phyloP scores from a whole-genome alignment of 2,888 invertebrate species.

The Euzetes globulus region DNA sequence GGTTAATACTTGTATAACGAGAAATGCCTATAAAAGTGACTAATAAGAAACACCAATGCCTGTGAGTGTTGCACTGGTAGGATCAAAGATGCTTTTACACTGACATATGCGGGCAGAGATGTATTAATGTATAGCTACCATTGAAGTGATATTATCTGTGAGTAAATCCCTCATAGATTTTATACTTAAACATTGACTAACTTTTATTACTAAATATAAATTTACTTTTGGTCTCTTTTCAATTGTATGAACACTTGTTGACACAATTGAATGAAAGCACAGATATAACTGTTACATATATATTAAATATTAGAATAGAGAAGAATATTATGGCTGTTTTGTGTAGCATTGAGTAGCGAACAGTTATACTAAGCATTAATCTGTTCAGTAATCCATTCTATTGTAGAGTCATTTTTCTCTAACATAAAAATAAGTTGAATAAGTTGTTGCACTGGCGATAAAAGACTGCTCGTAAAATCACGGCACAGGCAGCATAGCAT shows the following conservation, averaged over 20 bases:
- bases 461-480: conserved; percentile 19
- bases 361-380: conserved; percentile 21
- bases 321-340: not conserved
- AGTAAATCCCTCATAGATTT: conserved; percentile 18
- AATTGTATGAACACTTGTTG: conserved; percentile 20
- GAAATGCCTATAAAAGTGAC: conserved; percentile 10
- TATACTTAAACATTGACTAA: conserved; percentile 19
- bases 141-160: not conserved
- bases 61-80: not conserved
- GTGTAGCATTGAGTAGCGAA: not conserved
- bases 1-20: conserved; percentile 20
- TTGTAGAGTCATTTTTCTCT: conserved; percentile 7
- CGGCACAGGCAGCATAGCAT: conserved; percentile 8
- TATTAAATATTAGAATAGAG: conserved; percentile 1
- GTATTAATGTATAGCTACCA: not conserved
- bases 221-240: conserved; percentile 6
- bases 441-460: conserved; percentile 28
- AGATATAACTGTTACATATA: not conserved
- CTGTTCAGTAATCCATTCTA: conserved; percentile 20
- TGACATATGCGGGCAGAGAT: conserved; percentile 10
- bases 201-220: conserved; percentile 23
- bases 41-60: conserved; percentile 17
- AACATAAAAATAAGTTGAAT: conserved; percentile 28
- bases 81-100: not conserved
- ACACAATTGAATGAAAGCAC: conserved; percentile 5